Percentiles rank a stretch among this genome's conserved stretches.
Evolutionary conservation across 1,140 invertebrate genomes (phyloP).

Genomic region (Halictus rubicundus): DNA sequence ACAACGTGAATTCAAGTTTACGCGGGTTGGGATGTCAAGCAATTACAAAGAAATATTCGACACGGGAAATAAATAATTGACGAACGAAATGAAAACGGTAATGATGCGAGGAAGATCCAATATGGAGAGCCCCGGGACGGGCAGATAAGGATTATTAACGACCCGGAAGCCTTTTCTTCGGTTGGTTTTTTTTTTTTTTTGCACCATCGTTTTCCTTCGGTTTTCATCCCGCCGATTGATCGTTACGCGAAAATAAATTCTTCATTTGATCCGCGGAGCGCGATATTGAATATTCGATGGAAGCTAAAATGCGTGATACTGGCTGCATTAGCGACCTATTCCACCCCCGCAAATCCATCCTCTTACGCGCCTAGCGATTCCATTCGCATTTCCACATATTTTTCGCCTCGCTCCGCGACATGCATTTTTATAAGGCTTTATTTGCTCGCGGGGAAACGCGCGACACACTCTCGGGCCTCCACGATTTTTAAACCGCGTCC

Average conservation of each 20-base stretch:
- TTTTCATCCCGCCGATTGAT: conserved; percentile 3
- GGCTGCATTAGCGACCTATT: background rate
- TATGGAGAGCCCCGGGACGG: too few relatives aligned
- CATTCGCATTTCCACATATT: conserved; percentile 12
- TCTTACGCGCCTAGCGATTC: background rate
- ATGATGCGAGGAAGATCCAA: too few relatives aligned
- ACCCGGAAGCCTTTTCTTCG: too few relatives aligned
- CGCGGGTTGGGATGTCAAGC: too few relatives aligned
- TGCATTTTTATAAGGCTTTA: background rate
- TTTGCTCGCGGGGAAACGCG: background rate
- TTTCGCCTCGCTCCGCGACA: background rate
- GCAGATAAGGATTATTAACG: too few relatives aligned
- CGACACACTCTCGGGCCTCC: background rate
- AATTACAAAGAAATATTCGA: too few relatives aligned
- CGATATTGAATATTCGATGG: conserved; percentile 22
- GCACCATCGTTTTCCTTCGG: background rate
- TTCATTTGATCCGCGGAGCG: background rate
- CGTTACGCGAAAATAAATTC: conserved; percentile 17
- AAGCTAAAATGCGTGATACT: conserved; percentile 2
- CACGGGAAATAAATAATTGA: too few relatives aligned
- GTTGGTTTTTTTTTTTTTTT: too few relatives aligned
- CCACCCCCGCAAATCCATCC: background rate
- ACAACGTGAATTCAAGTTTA: too few relatives aligned
- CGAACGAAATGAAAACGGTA: too few relatives aligned
- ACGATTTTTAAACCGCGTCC: too few relatives aligned